phyloP scores from a whole-genome alignment of 1,140 invertebrate genomes.

The Saccostrea echinata region DNA sequence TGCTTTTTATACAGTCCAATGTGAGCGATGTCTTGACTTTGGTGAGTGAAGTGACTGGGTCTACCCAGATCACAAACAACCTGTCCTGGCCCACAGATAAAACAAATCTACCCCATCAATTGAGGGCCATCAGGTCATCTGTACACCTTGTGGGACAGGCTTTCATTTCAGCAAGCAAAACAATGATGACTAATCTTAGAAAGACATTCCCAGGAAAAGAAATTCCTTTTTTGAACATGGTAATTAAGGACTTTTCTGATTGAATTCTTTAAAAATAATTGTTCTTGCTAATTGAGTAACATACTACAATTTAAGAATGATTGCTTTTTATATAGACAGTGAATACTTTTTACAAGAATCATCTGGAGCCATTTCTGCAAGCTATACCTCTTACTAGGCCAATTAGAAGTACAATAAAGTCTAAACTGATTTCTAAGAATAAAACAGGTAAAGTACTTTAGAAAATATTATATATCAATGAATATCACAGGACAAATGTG shows the following conservation, averaged over 20 bases:
- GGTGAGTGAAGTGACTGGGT: neutral
- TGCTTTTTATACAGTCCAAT: neutral
- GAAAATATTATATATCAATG: neutral
- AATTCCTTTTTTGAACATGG: neutral
- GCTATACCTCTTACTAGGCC: neutral
- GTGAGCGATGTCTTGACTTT: neutral
- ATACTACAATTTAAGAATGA: neutral
- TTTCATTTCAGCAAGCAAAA: neutral
- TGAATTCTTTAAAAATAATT: neutral
- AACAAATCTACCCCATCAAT: neutral
- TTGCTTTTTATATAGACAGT: conserved; percentile 5
- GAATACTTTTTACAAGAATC: neutral
- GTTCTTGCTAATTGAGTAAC: neutral
- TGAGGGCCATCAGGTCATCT: neutral
- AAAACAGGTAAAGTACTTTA: neutral
- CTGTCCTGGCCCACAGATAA: neutral
- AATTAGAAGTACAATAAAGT: neutral
- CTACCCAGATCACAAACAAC: neutral
- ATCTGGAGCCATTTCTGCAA: conserved; percentile 2
- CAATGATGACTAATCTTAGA: conserved; percentile 4
- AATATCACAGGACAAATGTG: neutral
- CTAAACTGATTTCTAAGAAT: neutral
- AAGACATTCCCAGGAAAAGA: conserved; percentile 2
- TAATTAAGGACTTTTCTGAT: neutral
- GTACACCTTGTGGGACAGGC: neutral